phyloP scores from a whole-genome alignment of 1,140 invertebrate genomes.

The Cotesia typhae region DNA sequence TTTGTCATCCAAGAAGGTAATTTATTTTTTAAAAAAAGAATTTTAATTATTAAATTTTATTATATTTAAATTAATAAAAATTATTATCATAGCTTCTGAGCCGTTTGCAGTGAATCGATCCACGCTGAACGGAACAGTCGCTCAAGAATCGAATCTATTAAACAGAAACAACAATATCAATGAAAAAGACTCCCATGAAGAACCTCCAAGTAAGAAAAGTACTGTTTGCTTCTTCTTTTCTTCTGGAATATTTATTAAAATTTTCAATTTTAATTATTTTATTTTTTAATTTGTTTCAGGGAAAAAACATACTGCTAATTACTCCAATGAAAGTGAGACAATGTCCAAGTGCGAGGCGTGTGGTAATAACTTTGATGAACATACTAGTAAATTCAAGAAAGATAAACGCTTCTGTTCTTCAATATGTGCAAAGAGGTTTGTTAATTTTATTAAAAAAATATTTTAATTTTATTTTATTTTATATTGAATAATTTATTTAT shows the following conservation, averaged over 20 bases:
- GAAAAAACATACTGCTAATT: constrained; percentile 60
- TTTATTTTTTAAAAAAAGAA: constrained; percentile 14
- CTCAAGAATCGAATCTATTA: constrained; percentile 57
- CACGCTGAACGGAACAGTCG: constrained; percentile 63
- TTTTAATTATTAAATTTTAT: constrained; percentile 46
- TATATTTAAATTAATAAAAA: constrained; percentile 59
- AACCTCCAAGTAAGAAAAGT: constrained; percentile 74
- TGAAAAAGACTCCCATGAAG: constrained; percentile 71
- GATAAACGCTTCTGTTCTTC: constrained; percentile 82
- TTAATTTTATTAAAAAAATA: constrained; percentile 26
- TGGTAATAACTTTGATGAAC: constrained; percentile 72
- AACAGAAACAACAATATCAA: constrained; percentile 66
- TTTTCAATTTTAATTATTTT: constrained; percentile 35
- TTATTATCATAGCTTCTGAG: constrained; percentile 70
- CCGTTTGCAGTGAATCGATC: constrained; percentile 86
- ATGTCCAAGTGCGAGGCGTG: constrained; percentile 81
- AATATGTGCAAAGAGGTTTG: constrained; percentile 75
- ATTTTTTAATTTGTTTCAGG: constrained; percentile 45
- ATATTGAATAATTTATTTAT: neutral
- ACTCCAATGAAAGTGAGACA: constrained; percentile 64
- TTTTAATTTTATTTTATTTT: neutral
- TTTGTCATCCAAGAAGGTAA: constrained; percentile 93
- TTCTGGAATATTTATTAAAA: constrained; percentile 5
- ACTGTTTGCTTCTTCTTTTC: constrained; percentile 18
- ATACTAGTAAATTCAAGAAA: constrained; percentile 77